Conservation (phyloP, 2,797 vertebrate genomes). For the Pteropus rufus region DNA sequence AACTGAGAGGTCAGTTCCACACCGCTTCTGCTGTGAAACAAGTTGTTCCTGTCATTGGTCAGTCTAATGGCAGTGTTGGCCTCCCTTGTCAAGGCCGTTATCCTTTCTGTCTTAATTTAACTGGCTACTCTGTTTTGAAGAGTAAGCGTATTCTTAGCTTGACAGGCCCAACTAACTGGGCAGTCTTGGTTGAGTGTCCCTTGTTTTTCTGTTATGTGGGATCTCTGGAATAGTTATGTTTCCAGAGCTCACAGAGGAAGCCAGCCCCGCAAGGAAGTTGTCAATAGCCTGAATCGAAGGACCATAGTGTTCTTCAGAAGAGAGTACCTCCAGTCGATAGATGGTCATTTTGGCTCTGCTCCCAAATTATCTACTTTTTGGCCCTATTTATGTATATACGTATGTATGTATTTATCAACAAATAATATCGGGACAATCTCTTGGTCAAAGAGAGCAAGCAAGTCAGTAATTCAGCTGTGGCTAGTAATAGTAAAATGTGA, state of each 20-base stretch:
- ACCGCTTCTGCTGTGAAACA: neutral
- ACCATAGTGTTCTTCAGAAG: neutral
- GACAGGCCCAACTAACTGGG: neutral
- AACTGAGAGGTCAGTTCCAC: neutral
- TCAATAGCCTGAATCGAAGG: neutral
- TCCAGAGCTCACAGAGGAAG: neutral
- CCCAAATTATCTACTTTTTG: neutral
- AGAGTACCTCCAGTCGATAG: neutral
- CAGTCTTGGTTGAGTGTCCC: neutral
- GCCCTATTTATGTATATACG: neutral
- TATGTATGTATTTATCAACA: neutral
- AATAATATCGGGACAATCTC: neutral
- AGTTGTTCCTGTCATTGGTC: neutral
- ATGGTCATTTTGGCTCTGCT: neutral
- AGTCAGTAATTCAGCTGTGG: neutral
- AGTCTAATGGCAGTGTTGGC: neutral
- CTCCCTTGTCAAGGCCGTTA: neutral
- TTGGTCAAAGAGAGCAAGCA: conserved; percentile 23
- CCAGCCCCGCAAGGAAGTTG: neutral
- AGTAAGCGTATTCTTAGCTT: neutral
- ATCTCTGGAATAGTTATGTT: neutral
- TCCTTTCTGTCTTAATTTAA: conserved; percentile 14
- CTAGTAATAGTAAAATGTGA: neutral
- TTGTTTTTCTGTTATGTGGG: neutral
- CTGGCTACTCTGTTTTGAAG: neutral